Evolutionary conservation across 2,797 vertebrate genomes (phyloP).

Genomic region (Darevskia mixta): DNA sequence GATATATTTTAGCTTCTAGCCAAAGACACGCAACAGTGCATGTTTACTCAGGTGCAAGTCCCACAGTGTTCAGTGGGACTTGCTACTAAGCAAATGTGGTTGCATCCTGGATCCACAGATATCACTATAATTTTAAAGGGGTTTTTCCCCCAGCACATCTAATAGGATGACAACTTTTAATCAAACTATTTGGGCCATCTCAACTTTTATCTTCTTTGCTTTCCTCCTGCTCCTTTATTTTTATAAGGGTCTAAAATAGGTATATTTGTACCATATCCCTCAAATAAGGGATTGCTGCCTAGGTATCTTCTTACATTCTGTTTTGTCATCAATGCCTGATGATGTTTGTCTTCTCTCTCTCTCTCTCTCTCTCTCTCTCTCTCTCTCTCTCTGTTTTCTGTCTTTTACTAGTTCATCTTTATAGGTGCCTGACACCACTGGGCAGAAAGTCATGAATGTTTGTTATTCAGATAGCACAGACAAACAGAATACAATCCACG

Average conservation of each 20-base stretch:
- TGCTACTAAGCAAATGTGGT: no score
- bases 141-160: constrained; percentile 43
- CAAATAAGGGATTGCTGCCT: constrained; percentile 59
- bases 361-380: no score
- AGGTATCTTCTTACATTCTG: constrained; percentile 64
- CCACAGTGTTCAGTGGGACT: neutral
- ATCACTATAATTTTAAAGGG: constrained; percentile 58
- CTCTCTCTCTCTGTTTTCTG: neutral
- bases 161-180: constrained; percentile 58
- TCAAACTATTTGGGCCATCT: constrained; percentile 34
- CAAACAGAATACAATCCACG: neutral
- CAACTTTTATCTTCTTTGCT: constrained; percentile 45
- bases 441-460: fast-evolving
- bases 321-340: constrained; percentile 56
- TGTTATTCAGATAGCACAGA: neutral
- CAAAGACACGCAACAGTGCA: constrained; percentile 34
- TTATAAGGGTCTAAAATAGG: constrained; percentile 61
- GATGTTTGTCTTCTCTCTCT: neutral
- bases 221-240: constrained; percentile 11
- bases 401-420: constrained; percentile 26
- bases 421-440: neutral
- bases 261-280: constrained; percentile 65
- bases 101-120: constrained; percentile 5
- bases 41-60: neutral
- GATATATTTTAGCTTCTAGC: constrained; percentile 26